Evolutionary conservation across 2,797 vertebrate genomes (phyloP), one percentile per base, ranked within the genome.

Genomic region (Hirundo rustica): DNA sequence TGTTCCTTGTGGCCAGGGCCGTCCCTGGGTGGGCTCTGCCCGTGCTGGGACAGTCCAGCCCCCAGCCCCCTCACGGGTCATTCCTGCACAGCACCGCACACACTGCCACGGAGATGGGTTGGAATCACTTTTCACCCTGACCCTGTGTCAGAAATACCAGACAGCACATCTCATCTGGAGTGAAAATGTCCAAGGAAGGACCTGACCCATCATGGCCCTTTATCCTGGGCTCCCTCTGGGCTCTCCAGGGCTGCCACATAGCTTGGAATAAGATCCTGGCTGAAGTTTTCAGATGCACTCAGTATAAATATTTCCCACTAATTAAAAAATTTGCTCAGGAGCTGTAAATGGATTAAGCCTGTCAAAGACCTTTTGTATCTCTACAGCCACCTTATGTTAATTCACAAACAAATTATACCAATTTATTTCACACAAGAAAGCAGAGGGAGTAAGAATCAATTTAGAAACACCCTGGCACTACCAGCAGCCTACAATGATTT

Each of bases 1-100:
- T 27, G 8, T 2, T 16, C 16, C 14, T 30, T 9, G 14, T n/a
- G 22, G 51, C 32, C 16, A 3, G 25, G 38, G 10, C 72, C 32
- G 30, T 10, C 12, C 48, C 61, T 5, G 3, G 1, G 2, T 4
- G 3, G 0, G n/a, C 15, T 27, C 20, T 0, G 2, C 4, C 6
- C 17, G 3, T 7, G 22, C 55, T 27, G 10, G 16, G 32, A 18
- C 22, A 20, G 68, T 17, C 25, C 60, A 42, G 23, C 76, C 16
- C 20, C 3, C 55, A 22, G 72, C 54, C 42, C 36, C 55, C 55
- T 7, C 32, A 26, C 2, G 5, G 44, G 36, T 10, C 36, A 18
- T 1, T 48, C 34, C 65, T 68, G 34, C 29, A 66, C 11, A 48
- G 36, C 32, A 27, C 10, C 1, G 16, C 45, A 42, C 38, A 36